These are phyloP conservation scores for Siniperca undulata DNA, from an alignment of 2,797 vertebrate genomes.

Conservation along the genomic window DNA sequence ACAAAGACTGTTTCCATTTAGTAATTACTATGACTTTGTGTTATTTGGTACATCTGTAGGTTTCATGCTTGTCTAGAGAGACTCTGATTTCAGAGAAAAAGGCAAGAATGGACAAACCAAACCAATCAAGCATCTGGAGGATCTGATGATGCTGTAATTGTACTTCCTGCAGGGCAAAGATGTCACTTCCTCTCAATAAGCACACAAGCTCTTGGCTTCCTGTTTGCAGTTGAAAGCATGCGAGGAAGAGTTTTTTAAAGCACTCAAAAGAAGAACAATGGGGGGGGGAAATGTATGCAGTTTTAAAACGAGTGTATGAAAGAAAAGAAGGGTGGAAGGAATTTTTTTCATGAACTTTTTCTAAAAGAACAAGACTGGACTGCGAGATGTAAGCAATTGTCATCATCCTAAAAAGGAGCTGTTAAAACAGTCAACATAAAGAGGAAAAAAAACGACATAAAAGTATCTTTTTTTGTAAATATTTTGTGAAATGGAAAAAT, in stretches of 20 bases:
- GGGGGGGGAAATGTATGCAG: conserved; percentile 58
- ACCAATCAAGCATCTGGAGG: conserved; percentile 80
- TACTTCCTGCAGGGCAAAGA: conserved; percentile 88
- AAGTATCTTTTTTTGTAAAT: conserved; percentile 88
- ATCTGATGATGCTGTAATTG: conserved; percentile 82
- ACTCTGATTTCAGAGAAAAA: conserved; percentile 62
- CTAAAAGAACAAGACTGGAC: conserved; percentile 75
- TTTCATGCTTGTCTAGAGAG: conserved; percentile 64
- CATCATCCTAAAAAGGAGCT: conserved; percentile 68
- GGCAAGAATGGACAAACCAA: conserved; percentile 74
- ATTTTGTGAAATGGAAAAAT: conserved; percentile 88
- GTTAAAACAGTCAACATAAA: conserved; percentile 61
- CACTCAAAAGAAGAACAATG: conserved; percentile 76
- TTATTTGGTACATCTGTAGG: conserved; percentile 73
- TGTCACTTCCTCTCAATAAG: conserved; percentile 87
- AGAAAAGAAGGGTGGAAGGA: conserved; percentile 55
- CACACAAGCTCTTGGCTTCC: conserved; percentile 88
- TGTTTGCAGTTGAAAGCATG: conserved; percentile 90
- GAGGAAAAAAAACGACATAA: conserved; percentile 58
- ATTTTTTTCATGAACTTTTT: conserved; percentile 82
- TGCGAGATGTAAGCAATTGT: conserved; percentile 70
- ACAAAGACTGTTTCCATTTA: conserved; percentile 76
- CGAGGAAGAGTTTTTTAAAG: conserved; percentile 80
- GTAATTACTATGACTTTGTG: conserved; percentile 69
- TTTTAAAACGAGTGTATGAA: conserved; percentile 72